phyloP scores from a whole-genome alignment of 2,113 vertebrate species.

The Hucho hucho region DNA sequence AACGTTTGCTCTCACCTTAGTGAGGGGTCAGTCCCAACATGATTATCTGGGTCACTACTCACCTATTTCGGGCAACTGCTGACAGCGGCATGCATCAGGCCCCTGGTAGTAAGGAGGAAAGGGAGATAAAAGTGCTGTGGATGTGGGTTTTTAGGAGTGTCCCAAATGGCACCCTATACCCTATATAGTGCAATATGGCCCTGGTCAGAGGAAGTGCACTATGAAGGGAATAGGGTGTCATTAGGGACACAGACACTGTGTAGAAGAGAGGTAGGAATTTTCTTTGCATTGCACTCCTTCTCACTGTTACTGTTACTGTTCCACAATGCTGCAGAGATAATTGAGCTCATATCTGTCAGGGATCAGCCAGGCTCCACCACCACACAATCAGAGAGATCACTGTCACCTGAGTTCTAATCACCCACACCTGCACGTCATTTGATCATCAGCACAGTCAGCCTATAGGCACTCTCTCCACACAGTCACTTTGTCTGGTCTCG shows the following conservation, averaged over 20 bases:
- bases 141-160: slow-evolving; percentile 40
- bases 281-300: not conserved
- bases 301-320: not conserved
- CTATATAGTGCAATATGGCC: too few relatives aligned
- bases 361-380: too few relatives aligned
- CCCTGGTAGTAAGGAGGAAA: slow-evolving; percentile 34
- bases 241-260: too few relatives aligned
- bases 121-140: slow-evolving; percentile 63
- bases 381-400: too few relatives aligned
- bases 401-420: too few relatives aligned
- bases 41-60: slow-evolving; percentile 70
- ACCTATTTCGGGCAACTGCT: slow-evolving; percentile 68
- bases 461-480: too few relatives aligned
- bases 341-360: slow-evolving; percentile 52
- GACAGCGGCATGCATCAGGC: slow-evolving; percentile 72
- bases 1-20: slow-evolving; percentile 63
- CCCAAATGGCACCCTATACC: too few relatives aligned
- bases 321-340: slow-evolving; percentile 21
- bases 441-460: too few relatives aligned
- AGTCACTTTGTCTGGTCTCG: too few relatives aligned
- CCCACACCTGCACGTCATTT: too few relatives aligned
- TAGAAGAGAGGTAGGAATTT: not conserved
- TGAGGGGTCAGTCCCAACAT: slow-evolving; percentile 65
- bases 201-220: too few relatives aligned
- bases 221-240: too few relatives aligned